These are phyloP conservation scores for Parnassius orleans DNA, from an alignment of 2,888 invertebrate species.

Conservation along the genomic window DNA sequence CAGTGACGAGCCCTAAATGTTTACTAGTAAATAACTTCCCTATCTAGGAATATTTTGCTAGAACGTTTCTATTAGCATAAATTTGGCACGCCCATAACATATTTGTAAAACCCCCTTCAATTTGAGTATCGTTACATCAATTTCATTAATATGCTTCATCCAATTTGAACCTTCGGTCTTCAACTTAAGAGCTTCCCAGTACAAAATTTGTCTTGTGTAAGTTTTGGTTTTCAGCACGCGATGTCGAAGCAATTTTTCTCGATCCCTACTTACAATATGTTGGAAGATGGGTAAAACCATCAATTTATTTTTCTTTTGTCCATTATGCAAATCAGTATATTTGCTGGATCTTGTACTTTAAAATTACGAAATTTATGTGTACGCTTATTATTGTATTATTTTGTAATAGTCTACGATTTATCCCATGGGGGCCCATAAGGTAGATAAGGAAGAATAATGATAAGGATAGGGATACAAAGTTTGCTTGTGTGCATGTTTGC, in stretches of 20 bases:
- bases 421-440: too few species aligned
- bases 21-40: too few species aligned
- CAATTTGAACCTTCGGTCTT: constrained; percentile 5
- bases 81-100: background rate
- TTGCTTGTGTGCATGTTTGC: too few species aligned
- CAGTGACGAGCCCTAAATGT: too few species aligned
- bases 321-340: constrained; percentile 17
- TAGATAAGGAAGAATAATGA: too few species aligned
- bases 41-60: too few species aligned
- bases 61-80: constrained; percentile 18
- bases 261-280: constrained; percentile 24
- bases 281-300: constrained; percentile 14
- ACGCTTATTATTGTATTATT: too few species aligned
- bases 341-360: background rate
- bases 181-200: constrained; percentile 1
- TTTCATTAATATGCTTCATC: background rate
- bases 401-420: too few species aligned
- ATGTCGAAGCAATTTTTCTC: constrained; percentile 22
- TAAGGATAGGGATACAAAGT: too few species aligned
- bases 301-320: constrained; percentile 16
- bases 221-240: constrained; percentile 16
- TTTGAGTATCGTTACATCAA: background rate
- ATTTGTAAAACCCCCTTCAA: background rate
- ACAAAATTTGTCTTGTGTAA: constrained; percentile 2
- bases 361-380: background rate